Base-by-base conservation (phyloP, 1,140 invertebrate genomes). In the Aphelinus certus region DNA sequence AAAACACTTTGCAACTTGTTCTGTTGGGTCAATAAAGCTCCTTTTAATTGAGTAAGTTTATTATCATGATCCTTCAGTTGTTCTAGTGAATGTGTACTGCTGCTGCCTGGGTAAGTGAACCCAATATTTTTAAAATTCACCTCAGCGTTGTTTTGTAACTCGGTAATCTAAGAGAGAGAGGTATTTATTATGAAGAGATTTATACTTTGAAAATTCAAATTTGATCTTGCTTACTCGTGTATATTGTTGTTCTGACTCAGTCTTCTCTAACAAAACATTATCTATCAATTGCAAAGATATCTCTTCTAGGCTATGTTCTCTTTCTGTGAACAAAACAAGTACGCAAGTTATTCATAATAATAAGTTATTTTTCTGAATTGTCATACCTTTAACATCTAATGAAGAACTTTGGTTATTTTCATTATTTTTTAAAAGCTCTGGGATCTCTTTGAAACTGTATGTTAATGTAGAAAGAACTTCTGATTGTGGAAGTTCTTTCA, bases 211-310 rank as follows among this genome's bases (percentile, higher is more conserved):
- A 26, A 26, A 26, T 26, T 69, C 58, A 42, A 46, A 42, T 45
- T 43, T 71, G 10, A 71, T 64, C 46, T 53, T 76, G 57, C 43
- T 79, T 81, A 89, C 88, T 77, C 89, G 83, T 78, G 88, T 89
- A 88, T 89, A 93, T 81, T 92, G 92, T 78, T 91, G 89, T 78
- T 92, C 91, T 53, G 93, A 81, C 81, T 93, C 91, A 73, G 88
- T 90, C 79, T 92, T 93, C 78, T 92, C 91, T 81, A 91, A 87
- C 81, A 90, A 89, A 79, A 92, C 90, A 83, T 89, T 92, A 76
- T 91, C 92, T 7, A 93, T 91, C 57, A 93, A 83, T 84, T 92
- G 92, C 57, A 94, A 83, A 10, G 93, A 93, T 80, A 95, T 94
- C 85, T 95, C 93, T 83, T 95, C 93, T 75, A 95, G 88, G 82